Evolutionary conservation across 2,113 vertebrate genomes (phyloP).

Genomic region (Hepsetus odoe): DNA sequence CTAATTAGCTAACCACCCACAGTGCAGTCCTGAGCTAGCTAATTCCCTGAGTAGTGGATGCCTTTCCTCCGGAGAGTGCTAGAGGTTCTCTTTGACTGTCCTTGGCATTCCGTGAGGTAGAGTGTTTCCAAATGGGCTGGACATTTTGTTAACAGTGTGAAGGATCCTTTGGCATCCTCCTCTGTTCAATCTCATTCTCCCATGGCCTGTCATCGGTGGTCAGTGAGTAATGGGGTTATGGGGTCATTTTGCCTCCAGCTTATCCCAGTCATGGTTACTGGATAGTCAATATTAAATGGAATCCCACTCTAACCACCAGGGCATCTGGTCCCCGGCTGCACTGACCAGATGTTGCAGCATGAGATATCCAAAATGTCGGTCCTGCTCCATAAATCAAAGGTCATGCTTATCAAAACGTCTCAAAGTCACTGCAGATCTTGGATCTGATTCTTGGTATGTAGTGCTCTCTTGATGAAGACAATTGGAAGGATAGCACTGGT

Average conservation of each 20-base stretch:
- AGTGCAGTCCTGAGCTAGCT: constrained; percentile 50
- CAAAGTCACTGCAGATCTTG: neutral
- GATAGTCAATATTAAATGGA: constrained; percentile 52
- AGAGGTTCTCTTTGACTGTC: neutral
- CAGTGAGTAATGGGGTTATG: neutral
- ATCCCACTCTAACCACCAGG: constrained; percentile 61
- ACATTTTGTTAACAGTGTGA: too few relatives aligned
- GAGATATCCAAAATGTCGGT: neutral
- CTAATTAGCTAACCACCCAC: constrained; percentile 66
- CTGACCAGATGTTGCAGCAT: constrained; percentile 54
- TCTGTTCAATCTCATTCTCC: neutral
- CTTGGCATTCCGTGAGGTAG: neutral
- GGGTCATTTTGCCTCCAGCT: neutral
- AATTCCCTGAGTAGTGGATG: neutral
- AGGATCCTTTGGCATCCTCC: too few relatives aligned
- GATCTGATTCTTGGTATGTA: neutral
- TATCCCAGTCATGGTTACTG: neutral
- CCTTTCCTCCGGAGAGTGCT: constrained; percentile 36
- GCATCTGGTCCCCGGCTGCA: constrained; percentile 73
- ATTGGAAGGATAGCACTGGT: neutral
- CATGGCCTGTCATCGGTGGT: neutral
- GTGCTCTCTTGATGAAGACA: neutral
- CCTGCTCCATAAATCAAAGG: neutral
- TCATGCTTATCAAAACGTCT: constrained; percentile 1
- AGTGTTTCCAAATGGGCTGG: too few relatives aligned